These are phyloP conservation scores for Eunapius fragilis DNA, from an alignment of 37 sponge, comb jelly and placozoan genomes.

Conservation along the genomic window DNA sequence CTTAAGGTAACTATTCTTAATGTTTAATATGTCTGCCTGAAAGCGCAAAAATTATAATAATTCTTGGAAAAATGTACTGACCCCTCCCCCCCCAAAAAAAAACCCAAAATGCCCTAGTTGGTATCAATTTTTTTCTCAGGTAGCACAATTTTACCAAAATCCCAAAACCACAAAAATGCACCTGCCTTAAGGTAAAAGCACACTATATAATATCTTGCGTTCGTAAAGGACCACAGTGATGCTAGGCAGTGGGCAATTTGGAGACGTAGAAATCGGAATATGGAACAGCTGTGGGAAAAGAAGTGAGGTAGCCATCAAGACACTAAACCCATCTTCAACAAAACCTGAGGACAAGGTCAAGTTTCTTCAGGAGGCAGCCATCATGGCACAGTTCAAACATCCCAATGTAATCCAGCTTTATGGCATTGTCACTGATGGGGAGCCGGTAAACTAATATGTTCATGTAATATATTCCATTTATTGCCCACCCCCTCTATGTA, in stretches of 20 bases:
- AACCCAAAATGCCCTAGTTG: too few species aligned
- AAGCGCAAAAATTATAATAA: too few species aligned
- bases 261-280: slow-evolving; percentile 52
- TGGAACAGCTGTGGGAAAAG: slow-evolving; percentile 4
- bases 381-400: slow-evolving; percentile 79
- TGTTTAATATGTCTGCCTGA: too few species aligned
- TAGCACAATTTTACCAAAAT: too few species aligned
- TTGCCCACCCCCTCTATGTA: slow-evolving; percentile 45
- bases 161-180: too few species aligned
- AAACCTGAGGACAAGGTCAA: not conserved
- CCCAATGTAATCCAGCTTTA: slow-evolving; percentile 58
- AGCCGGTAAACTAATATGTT: slow-evolving; percentile 43
- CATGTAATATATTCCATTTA: slow-evolving; percentile 63
- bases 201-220: too few species aligned
- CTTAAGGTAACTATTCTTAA: too few species aligned
- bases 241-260: slow-evolving; percentile 63
- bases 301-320: slow-evolving; percentile 52
- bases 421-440: slow-evolving; percentile 54
- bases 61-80: too few species aligned
- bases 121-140: too few species aligned
- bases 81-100: too few species aligned
- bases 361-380: slow-evolving; percentile 4
- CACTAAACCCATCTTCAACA: slow-evolving; percentile 28
- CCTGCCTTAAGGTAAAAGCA: too few species aligned
- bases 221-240: not conserved